Evolutionary conservation across 2,113 vertebrate genomes (phyloP).

Genomic region (Danionella cerebrum): DNA sequence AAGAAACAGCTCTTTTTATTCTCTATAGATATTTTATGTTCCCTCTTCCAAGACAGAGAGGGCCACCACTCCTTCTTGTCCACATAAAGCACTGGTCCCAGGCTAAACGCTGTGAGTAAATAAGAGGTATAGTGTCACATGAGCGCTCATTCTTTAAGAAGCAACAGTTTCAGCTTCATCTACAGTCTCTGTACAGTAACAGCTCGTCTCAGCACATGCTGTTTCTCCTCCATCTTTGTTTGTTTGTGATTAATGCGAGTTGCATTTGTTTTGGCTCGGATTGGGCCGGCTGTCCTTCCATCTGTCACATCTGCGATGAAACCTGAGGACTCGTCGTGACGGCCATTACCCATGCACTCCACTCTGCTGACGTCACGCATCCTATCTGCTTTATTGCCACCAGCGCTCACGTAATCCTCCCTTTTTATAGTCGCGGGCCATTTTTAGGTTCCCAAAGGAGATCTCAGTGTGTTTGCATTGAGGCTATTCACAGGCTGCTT

Average conservation of each 20-base stretch:
- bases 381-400: neutral
- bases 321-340: slow-evolving; percentile 35
- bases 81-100: too few species aligned
- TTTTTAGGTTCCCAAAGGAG: slow-evolving; percentile 10
- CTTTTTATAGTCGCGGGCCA: neutral
- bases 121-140: neutral
- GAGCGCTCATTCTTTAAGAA: neutral
- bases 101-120: too few species aligned
- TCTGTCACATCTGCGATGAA: slow-evolving; percentile 51
- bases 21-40: too few species aligned
- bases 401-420: neutral
- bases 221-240: slow-evolving; percentile 45
- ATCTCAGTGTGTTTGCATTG: neutral
- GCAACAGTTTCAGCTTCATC: neutral
- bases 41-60: too few species aligned
- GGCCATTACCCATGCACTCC: slow-evolving; percentile 13
- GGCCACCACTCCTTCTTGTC: too few species aligned
- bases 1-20: too few species aligned
- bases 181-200: neutral
- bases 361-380: slow-evolving; percentile 25
- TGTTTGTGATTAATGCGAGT: slow-evolving; percentile 56
- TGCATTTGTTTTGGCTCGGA: slow-evolving; percentile 53
- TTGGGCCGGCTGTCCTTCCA: slow-evolving; percentile 59
- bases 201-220: slow-evolving; percentile 5
- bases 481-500: neutral